Evolutionary conservation across 1,140 invertebrate genomes (phyloP).

Genomic region (Leptoteleia sp.): DNA sequence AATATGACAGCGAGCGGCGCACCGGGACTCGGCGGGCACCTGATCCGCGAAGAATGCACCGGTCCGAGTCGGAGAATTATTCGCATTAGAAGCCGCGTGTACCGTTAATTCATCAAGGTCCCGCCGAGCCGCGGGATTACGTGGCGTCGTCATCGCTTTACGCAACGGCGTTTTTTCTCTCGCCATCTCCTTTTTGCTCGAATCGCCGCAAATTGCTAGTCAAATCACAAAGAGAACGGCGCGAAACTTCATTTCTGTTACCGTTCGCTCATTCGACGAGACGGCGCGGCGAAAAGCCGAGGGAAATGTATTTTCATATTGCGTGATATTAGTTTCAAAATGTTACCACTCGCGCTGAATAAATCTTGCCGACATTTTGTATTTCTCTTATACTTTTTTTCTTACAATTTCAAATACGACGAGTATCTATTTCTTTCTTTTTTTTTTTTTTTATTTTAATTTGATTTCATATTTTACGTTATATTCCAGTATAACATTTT

Average conservation of each 20-base stretch:
- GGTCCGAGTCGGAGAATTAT: conserved; percentile 29
- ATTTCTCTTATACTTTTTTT: too few species aligned
- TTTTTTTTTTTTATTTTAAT: too few species aligned
- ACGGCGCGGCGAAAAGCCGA: conserved; percentile 26
- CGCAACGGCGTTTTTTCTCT: conserved; percentile 24
- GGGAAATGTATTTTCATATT: conserved; percentile 24
- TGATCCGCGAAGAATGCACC: conserved; percentile 50
- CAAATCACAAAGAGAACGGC: conserved; percentile 37
- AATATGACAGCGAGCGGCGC: conserved; percentile 14
- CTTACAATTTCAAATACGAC: too few species aligned
- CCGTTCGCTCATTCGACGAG: conserved; percentile 37
- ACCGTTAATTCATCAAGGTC: conserved; percentile 65
- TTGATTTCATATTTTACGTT: too few species aligned
- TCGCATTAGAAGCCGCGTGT: conserved; percentile 54
- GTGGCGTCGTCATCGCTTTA: conserved; percentile 24
- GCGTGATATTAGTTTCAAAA: conserved; percentile 28
- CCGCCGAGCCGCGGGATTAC: conserved; percentile 33
- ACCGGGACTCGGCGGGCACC: conserved; percentile 11
- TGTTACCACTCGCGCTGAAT: conserved; percentile 11
- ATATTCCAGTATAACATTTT: too few species aligned
- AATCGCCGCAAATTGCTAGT: conserved; percentile 28
- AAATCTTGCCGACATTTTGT: background rate
- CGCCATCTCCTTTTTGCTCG: conserved; percentile 2
- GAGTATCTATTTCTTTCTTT: too few species aligned
- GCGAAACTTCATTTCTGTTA: conserved; percentile 46